These are phyloP conservation scores for Sebastes paucispinis DNA, from an alignment of 2,797 vertebrate genomes.

Conservation along the genomic window DNA sequence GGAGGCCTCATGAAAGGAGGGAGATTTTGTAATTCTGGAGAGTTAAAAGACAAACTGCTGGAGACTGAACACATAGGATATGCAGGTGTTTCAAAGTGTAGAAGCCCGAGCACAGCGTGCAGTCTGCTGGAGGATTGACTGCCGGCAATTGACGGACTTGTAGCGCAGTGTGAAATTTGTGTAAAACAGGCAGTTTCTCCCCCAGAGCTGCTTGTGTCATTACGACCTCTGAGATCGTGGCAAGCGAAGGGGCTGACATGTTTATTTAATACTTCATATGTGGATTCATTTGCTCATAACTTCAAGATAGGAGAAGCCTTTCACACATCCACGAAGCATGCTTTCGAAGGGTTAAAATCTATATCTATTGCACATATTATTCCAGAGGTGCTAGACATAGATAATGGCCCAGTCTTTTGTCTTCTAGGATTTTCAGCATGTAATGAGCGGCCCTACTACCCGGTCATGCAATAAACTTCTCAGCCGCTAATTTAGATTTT, in stretches of 20 bases:
- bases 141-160: neutral
- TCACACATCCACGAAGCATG: neutral
- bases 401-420: neutral
- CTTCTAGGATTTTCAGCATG: neutral
- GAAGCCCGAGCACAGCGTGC: neutral
- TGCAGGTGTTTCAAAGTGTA: neutral
- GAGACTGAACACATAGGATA: neutral
- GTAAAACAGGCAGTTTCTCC: conserved; percentile 1
- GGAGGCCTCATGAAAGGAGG: conserved; percentile 25
- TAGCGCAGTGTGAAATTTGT: conserved; percentile 8
- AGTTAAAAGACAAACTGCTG: conserved; percentile 25
- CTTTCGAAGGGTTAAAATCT: neutral
- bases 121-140: neutral
- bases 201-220: neutral
- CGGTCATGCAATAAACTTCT: neutral
- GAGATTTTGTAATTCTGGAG: neutral
- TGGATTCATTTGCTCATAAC: conserved; percentile 7
- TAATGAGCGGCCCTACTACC: neutral
- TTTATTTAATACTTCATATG: neutral
- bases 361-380: neutral
- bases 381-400: neutral
- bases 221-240: neutral
- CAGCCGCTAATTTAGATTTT: conserved; percentile 17
- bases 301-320: neutral
- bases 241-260: neutral